Evolutionary conservation across 2,797 vertebrate genomes (phyloP).

Genomic region (Tokudaia muenninki): DNA sequence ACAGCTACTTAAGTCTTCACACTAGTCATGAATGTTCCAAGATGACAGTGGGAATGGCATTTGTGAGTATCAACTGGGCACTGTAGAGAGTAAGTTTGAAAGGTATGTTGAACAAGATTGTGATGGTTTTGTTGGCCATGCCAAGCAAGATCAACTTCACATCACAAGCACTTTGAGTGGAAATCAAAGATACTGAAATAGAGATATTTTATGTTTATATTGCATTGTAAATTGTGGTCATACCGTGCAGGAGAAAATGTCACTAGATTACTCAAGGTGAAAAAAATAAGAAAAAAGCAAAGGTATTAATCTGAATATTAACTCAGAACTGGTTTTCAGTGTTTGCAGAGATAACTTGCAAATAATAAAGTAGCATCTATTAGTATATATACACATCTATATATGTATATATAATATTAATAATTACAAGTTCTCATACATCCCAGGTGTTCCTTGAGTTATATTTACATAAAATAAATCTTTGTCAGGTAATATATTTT

Average conservation of each 20-base stretch:
- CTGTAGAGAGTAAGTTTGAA: background rate
- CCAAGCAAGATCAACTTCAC: background rate
- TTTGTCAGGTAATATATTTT: background rate
- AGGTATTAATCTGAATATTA: background rate
- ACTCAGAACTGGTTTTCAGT: background rate
- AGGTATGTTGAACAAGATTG: background rate
- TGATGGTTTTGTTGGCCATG: background rate
- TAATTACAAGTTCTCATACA: background rate
- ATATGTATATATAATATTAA: background rate
- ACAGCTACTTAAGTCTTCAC: background rate
- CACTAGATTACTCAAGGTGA: background rate
- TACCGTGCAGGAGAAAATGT: background rate
- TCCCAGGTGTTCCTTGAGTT: background rate
- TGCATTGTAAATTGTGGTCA: background rate
- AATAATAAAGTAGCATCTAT: background rate
- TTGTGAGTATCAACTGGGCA: background rate
- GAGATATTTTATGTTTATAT: background rate
- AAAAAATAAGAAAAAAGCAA: background rate
- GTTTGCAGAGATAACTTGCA: background rate
- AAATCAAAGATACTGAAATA: background rate
- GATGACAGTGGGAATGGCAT: background rate
- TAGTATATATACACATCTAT: background rate
- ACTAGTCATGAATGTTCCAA: background rate
- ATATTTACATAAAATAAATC: background rate
- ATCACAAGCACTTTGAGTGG: background rate